Percentiles rank a stretch among this genome's conserved stretches.
Conservation (phyloP, 2,113 vertebrate species). For the Mixornis gularis region DNA sequence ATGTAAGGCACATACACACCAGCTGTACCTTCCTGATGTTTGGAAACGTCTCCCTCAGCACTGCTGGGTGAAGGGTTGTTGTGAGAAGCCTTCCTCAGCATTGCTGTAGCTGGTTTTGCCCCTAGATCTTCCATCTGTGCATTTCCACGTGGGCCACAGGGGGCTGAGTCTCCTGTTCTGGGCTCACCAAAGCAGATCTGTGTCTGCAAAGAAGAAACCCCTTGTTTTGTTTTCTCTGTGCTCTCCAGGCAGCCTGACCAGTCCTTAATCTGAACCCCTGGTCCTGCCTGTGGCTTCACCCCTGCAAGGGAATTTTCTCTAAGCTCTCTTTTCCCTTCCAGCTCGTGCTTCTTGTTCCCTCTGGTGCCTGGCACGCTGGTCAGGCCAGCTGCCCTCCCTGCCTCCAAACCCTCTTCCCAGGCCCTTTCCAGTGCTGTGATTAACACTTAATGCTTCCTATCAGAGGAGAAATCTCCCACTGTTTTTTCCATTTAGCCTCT, state of each 20-base stretch:
- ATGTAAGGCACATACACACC: rapidly evolving
- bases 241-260: neutral
- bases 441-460: constrained; percentile 5
- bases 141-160: neutral
- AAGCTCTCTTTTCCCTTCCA: neutral
- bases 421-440: neutral
- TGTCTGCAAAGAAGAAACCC: neutral
- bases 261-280: neutral
- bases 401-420: neutral
- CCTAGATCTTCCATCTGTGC: neutral
- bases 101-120: neutral
- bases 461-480: constrained; percentile 23
- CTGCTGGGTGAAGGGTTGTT: neutral
- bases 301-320: neutral
- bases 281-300: neutral
- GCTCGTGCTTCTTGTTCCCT: neutral
- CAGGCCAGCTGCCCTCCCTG: rapidly evolving
- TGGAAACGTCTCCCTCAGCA: neutral
- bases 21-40: neutral
- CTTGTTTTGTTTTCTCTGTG: neutral
- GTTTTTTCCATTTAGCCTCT: constrained; percentile 42
- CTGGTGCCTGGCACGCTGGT: rapidly evolving
- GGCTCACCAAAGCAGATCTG: neutral
- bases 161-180: neutral
- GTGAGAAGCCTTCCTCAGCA: neutral